Conservation (phyloP, 2,888 invertebrate species). For the Drosophila kanekoi region DNA sequence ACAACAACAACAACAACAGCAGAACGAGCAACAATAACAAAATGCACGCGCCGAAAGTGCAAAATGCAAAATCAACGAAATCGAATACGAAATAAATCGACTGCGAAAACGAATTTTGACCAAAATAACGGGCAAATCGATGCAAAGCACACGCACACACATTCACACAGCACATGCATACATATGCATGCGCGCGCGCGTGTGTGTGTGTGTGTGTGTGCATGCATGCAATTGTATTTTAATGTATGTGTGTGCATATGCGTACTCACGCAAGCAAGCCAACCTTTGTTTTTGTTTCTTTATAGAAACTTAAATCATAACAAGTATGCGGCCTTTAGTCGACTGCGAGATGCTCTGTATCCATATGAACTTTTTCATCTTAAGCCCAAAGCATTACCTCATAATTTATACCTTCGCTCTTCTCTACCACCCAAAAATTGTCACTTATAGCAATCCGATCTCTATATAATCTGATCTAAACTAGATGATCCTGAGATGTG, state of each 20-base stretch:
- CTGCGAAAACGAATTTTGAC: conserved; percentile 27
- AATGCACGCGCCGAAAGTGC: conserved; percentile 46
- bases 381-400: no score
- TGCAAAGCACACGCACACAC: not conserved
- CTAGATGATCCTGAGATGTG: no score
- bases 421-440: no score
- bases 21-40: not conserved
- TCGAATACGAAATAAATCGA: conserved; percentile 20
- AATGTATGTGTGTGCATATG: not conserved
- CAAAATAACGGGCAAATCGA: conserved; percentile 10
- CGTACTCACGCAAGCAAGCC: not conserved
- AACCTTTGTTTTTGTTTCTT: no score
- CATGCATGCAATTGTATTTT: not conserved
- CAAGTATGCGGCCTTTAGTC: no score
- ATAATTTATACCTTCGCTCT: no score
- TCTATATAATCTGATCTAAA: no score
- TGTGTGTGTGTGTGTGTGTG: not conserved
- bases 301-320: no score
- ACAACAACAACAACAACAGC: not conserved
- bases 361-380: no score
- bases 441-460: no score
- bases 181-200: no score
- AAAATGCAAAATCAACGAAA: conserved; percentile 30
- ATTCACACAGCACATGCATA: not conserved
- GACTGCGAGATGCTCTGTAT: no score